These are phyloP conservation scores for Scomber japonicus DNA, from an alignment of 2,113 vertebrate genomes.

Conservation along the genomic window DNA sequence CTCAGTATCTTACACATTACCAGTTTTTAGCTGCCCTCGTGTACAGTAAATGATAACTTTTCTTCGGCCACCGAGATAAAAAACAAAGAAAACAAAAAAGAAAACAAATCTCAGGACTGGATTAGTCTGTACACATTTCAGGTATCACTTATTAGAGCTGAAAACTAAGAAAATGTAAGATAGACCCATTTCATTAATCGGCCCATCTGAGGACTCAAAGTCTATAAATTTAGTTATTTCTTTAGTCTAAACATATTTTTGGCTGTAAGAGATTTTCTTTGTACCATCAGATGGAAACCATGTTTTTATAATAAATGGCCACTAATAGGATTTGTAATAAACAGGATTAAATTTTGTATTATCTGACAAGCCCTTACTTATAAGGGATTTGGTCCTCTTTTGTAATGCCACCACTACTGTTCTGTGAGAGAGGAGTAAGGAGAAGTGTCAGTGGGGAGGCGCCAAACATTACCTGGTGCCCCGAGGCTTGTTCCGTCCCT, in stretches of 20 bases:
- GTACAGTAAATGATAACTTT: not conserved
- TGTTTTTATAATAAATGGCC: no score
- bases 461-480: constrained; percentile 59
- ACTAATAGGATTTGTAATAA: constrained; percentile 1
- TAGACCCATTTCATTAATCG: not conserved
- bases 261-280: no score
- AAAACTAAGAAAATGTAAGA: not conserved
- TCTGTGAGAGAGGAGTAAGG: constrained; percentile 18
- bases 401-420: not conserved
- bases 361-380: not conserved
- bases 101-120: not conserved
- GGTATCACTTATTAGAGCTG: no score
- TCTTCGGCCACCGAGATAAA: no score
- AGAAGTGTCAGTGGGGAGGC: constrained; percentile 37
- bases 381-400: not conserved
- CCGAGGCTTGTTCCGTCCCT: constrained; percentile 63
- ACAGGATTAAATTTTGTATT: not conserved
- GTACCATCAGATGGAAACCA: no score
- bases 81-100: not conserved
- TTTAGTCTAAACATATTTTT: no score
- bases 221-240: no score
- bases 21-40: not conserved
- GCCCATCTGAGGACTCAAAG: not conserved
- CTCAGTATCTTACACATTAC: not conserved
- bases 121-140: no score